Percentiles rank a stretch among this genome's conserved stretches.
Evolutionary conservation across 2,888 invertebrate species (phyloP).

Genomic region (Podotricha telesiphe): DNA sequence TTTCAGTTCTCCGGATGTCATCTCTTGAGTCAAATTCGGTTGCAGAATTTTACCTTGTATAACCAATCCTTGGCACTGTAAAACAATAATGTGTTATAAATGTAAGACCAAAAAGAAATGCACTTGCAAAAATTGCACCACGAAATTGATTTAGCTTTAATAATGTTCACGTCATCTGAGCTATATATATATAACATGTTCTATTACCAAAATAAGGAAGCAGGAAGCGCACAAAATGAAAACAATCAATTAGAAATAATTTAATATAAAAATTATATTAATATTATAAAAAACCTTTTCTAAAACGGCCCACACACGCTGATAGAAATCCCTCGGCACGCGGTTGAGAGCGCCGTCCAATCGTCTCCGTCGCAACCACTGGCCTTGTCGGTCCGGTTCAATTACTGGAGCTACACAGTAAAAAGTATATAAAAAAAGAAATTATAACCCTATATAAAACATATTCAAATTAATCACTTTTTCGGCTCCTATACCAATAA

Average conservation of each 20-base stretch:
- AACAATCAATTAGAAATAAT: no score
- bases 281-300: constrained; percentile 91
- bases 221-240: no score
- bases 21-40: constrained; percentile 97
- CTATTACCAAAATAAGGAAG: no score
- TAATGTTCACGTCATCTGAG: no score
- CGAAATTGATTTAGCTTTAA: no score
- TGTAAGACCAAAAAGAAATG: no score
- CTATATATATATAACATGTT: no score
- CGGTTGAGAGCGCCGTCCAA: constrained; percentile 98
- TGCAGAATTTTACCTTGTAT: constrained; percentile 96
- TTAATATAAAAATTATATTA: no score
- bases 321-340: constrained; percentile 98
- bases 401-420: constrained; percentile 73
- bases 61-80: constrained; percentile 93
- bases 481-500: no score
- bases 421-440: neutral
- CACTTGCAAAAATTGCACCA: no score
- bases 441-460: no score
- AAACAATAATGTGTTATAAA: constrained; percentile 32
- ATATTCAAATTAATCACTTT: no score
- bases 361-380: constrained; percentile 96
- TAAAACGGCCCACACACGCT: constrained; percentile 95
- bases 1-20: constrained; percentile 99
- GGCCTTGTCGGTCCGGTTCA: constrained; percentile 94